A percentile compares a stretch with the other conserved stretches of the same genome.
These are phyloP conservation scores for Cabera pusaria DNA, from an alignment of 2,888 invertebrate genomes.

Conservation along the genomic window DNA sequence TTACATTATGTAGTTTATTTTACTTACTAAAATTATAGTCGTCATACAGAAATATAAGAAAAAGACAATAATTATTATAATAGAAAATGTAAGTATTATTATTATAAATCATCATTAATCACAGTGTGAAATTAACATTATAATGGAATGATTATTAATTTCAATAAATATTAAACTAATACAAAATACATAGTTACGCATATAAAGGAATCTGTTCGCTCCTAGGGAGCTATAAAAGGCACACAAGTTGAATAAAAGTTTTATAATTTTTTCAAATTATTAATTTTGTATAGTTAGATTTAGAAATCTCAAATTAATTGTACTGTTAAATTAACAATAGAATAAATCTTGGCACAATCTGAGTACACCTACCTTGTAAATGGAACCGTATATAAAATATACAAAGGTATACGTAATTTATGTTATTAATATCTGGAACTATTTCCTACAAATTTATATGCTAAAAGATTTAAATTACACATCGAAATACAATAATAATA, in stretches of 20 bases:
- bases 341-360: slow-evolving; percentile 47
- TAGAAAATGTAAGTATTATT: slow-evolving; percentile 57
- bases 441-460: slow-evolving; percentile 4
- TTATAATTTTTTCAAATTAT: slow-evolving; percentile 25
- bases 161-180: slow-evolving; percentile 46
- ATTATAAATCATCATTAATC: slow-evolving; percentile 64
- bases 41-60: slow-evolving; percentile 38
- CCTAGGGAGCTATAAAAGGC: slow-evolving; percentile 30
- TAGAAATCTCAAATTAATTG: slow-evolving; percentile 16
- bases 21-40: slow-evolving; percentile 56
- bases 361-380: slow-evolving; percentile 3
- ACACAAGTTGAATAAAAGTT: slow-evolving; percentile 50
- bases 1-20: slow-evolving; percentile 50
- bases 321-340: slow-evolving; percentile 13
- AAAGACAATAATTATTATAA: slow-evolving; percentile 52
- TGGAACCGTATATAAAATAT: slow-evolving; percentile 3
- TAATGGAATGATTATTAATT: slow-evolving; percentile 65
- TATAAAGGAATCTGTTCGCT: slow-evolving; percentile 14
- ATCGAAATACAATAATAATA: slow-evolving; percentile 7
- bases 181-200: background rate
- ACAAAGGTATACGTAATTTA: background rate
- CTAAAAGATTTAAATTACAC: slow-evolving; percentile 42
- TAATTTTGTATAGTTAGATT: too few species aligned
- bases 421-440: slow-evolving; percentile 11
- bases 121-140: slow-evolving; percentile 65